Percentiles rank a stretch among this genome's conserved stretches.
These are phyloP conservation scores for Phenganax stokvisi DNA, from an alignment of 92 coral and sea anemone genomes.

Conservation along the genomic window DNA sequence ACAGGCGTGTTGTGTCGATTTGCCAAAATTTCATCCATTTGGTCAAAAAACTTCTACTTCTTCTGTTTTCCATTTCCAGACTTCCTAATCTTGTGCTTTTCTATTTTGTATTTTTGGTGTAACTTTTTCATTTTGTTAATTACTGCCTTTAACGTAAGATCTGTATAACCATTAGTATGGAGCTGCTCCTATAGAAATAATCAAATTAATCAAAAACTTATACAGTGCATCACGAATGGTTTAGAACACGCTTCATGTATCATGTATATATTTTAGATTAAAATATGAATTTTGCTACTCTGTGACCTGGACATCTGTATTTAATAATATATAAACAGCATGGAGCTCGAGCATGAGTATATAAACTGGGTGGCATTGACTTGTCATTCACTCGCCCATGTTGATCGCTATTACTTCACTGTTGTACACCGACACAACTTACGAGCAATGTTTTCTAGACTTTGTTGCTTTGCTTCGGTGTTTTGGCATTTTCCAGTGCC, in stretches of 20 bases:
- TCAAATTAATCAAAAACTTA: background rate
- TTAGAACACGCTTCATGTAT: too few relatives aligned
- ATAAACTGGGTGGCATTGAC: background rate
- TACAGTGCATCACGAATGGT: too few relatives aligned
- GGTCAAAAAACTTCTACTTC: constrained; percentile 6
- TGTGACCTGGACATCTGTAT: background rate
- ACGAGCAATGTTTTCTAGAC: constrained; percentile 1
- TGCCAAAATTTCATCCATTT: constrained; percentile 7
- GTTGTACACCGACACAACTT: background rate
- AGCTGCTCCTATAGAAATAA: constrained; percentile 1
- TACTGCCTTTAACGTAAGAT: background rate
- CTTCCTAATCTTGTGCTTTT: background rate
- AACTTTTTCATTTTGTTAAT: background rate
- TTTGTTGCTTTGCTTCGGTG: constrained; percentile 9
- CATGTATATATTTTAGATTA: background rate
- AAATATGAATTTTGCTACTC: background rate
- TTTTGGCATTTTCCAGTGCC: constrained; percentile 5
- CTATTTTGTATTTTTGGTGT: background rate
- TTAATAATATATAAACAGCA: background rate
- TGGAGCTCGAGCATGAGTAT: background rate
- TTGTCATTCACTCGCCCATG: background rate
- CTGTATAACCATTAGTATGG: background rate
- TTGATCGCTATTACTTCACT: too few relatives aligned
- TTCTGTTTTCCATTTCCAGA: background rate
- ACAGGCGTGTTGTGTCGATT: background rate